A percentile compares a stretch with the other conserved stretches of the same genome.
These are phyloP conservation scores for Babylonia areolata DNA, from an alignment of 1,140 invertebrate genomes.

Conservation along the genomic window DNA sequence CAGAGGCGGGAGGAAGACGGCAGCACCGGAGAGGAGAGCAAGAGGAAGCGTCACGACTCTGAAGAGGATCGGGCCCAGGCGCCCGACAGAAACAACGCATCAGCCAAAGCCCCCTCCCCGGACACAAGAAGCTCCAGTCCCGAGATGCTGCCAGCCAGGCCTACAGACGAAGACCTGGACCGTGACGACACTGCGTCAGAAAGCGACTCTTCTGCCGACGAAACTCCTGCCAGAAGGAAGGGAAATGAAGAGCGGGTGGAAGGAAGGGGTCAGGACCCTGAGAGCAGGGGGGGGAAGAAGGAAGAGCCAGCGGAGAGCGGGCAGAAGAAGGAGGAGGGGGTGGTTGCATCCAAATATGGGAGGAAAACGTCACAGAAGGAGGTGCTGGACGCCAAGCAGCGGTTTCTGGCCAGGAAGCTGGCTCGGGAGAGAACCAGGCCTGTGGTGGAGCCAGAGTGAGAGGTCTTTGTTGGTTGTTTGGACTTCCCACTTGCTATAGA, in stretches of 20 bases:
- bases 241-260: background rate
- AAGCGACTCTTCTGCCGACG: background rate
- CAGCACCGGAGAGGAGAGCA: slow-evolving; percentile 5
- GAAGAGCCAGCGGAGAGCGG: background rate
- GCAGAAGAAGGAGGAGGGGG: background rate
- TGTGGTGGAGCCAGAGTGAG: background rate
- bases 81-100: background rate
- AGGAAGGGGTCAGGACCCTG: background rate
- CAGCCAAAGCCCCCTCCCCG: background rate
- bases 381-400: slow-evolving; percentile 49
- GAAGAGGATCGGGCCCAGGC: background rate
- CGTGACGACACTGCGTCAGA: slow-evolving; percentile 10
- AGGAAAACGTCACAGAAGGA: slow-evolving; percentile 48
- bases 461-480: background rate
- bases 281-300: background rate
- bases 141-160: slow-evolving; percentile 1
- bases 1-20: slow-evolving; percentile 28
- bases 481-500: background rate
- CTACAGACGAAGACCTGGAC: slow-evolving; percentile 24
- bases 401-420: slow-evolving; percentile 60
- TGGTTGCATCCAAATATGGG: slow-evolving; percentile 50
- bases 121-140: background rate
- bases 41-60: background rate
- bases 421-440: slow-evolving; percentile 53
- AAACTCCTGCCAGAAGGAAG: background rate